Evolutionary conservation across 2,797 vertebrate genomes (phyloP), one percentile per base, ranked within the genome.

Genomic region (Fundulus diaphanus): DNA sequence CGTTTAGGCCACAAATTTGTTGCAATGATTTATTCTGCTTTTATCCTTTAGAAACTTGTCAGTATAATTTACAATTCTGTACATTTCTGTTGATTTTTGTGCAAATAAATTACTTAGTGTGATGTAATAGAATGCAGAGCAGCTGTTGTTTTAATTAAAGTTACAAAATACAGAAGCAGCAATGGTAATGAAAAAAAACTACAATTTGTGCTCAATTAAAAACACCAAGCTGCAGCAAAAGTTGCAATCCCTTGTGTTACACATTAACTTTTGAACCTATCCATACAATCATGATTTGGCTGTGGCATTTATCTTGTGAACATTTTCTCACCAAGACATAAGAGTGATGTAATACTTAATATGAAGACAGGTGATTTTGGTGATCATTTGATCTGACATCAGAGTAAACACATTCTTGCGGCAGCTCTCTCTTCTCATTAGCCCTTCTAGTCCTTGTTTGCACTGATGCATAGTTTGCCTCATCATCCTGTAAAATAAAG

Each of bases 351-450:
- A 15, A 57, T 22, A 33, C 35, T 22, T 37, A 37, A 12, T 22
- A 33, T 37, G 59, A 37, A 37, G 33, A 63, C 33, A 35, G 33
- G 7, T 44, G 35, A 9, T 5, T 18, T 20, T 72, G 42, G 16
- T 44, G 54, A 13, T 24, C 22, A 7, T 63, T 29, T 48, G 1
- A 6, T 72, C 22, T 48, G 40, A 72, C 73, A 33, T 22, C 3
- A 31, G 79, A 84, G 56, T 80, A 85, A 51, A 79, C 35, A 71
- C 79, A 77, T 9, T 87, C 51, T 2, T 56, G 18, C 5, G 27
- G 16, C 0, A 16, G 37, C 3, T 78, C 27, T n/a, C 12, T 72
- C 16, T n/a, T 79, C 15, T 1, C 75, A 52, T 18, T 78, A 22
- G 16, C 40, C n/a, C 40, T 63, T 61, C 49, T 68, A 22, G 2